phyloP scores from a whole-genome alignment of 2,797 vertebrate genomes.

The Muscicapa striata region DNA sequence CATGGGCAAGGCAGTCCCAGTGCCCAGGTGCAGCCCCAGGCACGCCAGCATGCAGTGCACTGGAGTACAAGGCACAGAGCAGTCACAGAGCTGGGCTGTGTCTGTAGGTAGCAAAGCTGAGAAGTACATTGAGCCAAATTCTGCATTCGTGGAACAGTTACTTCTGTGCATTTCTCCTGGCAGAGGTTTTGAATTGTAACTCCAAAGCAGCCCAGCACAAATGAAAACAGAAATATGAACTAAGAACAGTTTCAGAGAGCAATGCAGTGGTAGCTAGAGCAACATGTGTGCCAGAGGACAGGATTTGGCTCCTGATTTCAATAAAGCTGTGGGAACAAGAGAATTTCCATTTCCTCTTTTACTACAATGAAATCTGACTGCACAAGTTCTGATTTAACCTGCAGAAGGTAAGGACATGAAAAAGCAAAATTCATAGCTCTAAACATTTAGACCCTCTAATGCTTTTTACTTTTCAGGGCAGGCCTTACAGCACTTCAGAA shows the following conservation, averaged over 20 bases:
- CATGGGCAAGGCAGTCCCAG: not conserved
- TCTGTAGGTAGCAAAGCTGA: not conserved
- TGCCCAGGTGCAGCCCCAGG: accelerated
- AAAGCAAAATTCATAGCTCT: not conserved
- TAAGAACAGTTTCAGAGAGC: not conserved
- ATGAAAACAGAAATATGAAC: not conserved
- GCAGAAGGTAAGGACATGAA: not conserved
- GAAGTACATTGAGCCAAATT: not conserved
- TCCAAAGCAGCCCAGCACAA: not conserved
- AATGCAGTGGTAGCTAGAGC: not conserved
- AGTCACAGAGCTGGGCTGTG: not conserved
- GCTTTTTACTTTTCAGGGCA: not conserved
- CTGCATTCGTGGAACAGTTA: not conserved
- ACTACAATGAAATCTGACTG: not conserved
- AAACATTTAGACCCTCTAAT: not conserved
- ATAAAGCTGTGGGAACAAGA: not conserved
- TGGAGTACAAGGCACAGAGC: accelerated
- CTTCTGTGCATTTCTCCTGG: not conserved
- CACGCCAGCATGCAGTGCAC: accelerated
- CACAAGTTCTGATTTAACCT: not conserved
- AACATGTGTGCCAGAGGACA: not conserved
- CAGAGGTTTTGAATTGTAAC: not conserved
- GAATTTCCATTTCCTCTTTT: not conserved
- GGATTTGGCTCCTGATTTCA: not conserved
- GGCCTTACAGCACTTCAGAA: not conserved